Evolutionary conservation across 2,888 invertebrate species (phyloP), one percentile per base, ranked within the genome.

Genomic region (Acrobasis consociella): DNA sequence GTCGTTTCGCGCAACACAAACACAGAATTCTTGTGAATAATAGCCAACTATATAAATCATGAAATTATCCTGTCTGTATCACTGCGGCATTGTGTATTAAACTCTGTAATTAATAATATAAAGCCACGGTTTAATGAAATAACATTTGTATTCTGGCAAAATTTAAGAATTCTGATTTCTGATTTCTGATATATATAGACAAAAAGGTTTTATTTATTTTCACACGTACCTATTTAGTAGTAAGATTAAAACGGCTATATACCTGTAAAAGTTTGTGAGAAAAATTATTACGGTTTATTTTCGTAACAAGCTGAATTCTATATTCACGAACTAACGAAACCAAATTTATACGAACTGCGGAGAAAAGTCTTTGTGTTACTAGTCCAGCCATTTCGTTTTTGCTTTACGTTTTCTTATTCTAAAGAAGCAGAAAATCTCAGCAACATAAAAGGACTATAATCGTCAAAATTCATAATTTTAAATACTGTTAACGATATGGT

Each of bases 11-110:
- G 58, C 51, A 62, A 61, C 55, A 50, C 50, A 64, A 59, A 62
- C 56, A 60, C 61, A 62, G 64, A 63, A 64, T 64, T 53, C 15
- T 60, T 52, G 49, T 61, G 65, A 63, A 65, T 68, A 62, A 65
- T 67, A 53, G 42, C 22, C 61, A 60, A 58, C 59, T 62, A 10
- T 37, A 60, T 60, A 58, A 63, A 67, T 67, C 63, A 60, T 3
- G 53, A 51, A 52, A 50, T 59, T 62, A 58, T 60, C 17, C 42
- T 56, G 15, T 16, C 55, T 39, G 16, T 15, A 1, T 42, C 22
- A 37, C 13, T 37, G n/a, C 15, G 17, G 37, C 9, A 13, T 22
- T 42, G 11, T 17, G 39, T 17, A 22, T 42, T 42, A n/a, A 56
- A 56, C 16, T 42, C 1, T 8, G 22, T 31, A n/a, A 52, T 52